A percentile compares a stretch with the other conserved stretches of the same genome.
These are phyloP conservation scores for Anthoptus insignis DNA, from an alignment of 2,888 invertebrate genomes.

Conservation along the genomic window DNA sequence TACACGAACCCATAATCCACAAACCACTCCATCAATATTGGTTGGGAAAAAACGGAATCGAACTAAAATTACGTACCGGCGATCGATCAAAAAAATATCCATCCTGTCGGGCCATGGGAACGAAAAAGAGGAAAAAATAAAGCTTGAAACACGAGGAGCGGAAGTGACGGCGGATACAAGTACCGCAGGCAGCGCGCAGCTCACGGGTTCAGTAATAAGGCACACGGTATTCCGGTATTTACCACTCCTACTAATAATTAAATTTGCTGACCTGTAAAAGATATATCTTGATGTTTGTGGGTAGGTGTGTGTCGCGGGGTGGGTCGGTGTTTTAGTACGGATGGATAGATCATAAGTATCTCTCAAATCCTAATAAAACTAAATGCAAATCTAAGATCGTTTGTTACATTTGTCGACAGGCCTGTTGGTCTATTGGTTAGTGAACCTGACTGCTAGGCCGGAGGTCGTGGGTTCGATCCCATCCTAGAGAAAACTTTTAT, in stretches of 20 bases:
- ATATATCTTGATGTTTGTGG: too few relatives aligned
- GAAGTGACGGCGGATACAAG: constrained; percentile 67
- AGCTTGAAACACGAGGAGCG: constrained; percentile 66
- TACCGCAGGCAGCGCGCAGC: constrained; percentile 65
- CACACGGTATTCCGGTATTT: background rate
- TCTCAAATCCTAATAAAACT: too few relatives aligned
- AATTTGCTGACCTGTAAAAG: too few relatives aligned
- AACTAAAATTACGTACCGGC: constrained; percentile 30
- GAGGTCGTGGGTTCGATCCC: too few relatives aligned
- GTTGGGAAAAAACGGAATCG: constrained; percentile 47
- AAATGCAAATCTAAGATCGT: too few relatives aligned
- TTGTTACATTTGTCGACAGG: too few relatives aligned
- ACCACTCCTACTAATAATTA: background rate
- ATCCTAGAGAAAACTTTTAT: too few relatives aligned
- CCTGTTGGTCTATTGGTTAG: too few relatives aligned
- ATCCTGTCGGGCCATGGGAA: constrained; percentile 69
- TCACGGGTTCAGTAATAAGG: constrained; percentile 22
- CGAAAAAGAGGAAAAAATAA: constrained; percentile 57
- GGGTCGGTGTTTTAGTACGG: too few relatives aligned
- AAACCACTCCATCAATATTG: constrained; percentile 38
- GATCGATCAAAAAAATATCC: constrained; percentile 41
- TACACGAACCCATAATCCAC: constrained; percentile 24
- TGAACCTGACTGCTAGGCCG: too few relatives aligned
- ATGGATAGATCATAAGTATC: too few relatives aligned
- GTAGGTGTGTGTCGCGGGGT: too few relatives aligned